Evolutionary conservation across 1,140 invertebrate genomes (phyloP).

Genomic region (Diprion similis): DNA sequence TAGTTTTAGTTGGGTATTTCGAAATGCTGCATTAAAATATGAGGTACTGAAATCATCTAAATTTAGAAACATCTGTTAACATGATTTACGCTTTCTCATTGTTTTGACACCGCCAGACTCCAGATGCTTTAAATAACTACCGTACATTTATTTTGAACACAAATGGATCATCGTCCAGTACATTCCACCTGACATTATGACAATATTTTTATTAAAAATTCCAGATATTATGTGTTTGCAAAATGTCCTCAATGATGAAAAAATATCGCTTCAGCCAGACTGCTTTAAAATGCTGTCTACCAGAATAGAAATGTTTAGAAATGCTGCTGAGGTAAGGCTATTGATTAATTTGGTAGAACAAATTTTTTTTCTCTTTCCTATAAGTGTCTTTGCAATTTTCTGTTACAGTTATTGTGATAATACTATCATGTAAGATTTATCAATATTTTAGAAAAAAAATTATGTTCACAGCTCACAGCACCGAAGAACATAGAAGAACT

Average conservation of each 20-base stretch:
- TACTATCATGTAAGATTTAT: conserved; percentile 17
- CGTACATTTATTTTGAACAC: too few species aligned
- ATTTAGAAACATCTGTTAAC: too few species aligned
- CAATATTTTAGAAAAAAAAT: conserved; percentile 14
- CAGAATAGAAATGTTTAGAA: conserved; percentile 88
- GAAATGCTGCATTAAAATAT: too few species aligned
- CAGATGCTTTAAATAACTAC: too few species aligned
- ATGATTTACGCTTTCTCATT: too few species aligned
- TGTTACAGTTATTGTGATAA: neutral
- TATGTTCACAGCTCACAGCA: conserved; percentile 57
- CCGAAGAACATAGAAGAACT: conserved; percentile 77
- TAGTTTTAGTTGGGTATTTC: neutral
- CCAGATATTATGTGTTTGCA: conserved; percentile 85
- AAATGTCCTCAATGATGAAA: conserved; percentile 71
- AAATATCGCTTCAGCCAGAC: conserved; percentile 73
- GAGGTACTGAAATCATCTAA: too few species aligned
- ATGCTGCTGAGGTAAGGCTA: conserved; percentile 77
- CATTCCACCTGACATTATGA: neutral
- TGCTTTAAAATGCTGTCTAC: conserved; percentile 81
- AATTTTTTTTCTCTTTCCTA: conserved; percentile 37
- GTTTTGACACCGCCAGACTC: too few species aligned
- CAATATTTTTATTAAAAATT: conserved; percentile 46
- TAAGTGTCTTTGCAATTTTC: conserved; percentile 23
- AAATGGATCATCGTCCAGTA: neutral
- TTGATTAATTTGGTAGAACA: conserved; percentile 18